Percentiles rank a stretch among this genome's conserved stretches.
Conservation (phyloP, 2,113 vertebrate species). For the Nibea albiflora region DNA sequence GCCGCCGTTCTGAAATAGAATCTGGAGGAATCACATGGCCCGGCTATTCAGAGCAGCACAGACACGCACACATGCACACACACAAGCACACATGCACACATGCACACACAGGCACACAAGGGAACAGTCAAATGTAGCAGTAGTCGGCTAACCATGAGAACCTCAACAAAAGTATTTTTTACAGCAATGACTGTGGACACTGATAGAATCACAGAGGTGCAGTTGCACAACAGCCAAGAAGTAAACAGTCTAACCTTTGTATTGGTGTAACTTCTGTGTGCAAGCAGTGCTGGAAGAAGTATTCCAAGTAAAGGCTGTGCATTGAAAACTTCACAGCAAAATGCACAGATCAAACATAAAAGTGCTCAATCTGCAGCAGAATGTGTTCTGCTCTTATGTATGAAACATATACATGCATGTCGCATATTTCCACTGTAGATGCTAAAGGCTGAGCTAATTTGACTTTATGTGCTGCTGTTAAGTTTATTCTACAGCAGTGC, state of each 20-base stretch:
- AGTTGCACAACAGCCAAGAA: conserved; percentile 1
- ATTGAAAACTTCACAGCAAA: not conserved
- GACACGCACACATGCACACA: not conserved
- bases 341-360: not conserved
- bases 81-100: conserved; percentile 6
- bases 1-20: conserved; percentile 78
- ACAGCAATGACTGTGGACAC: not conserved
- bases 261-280: not conserved
- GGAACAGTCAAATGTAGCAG: conserved; percentile 35
- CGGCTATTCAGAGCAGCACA: conserved; percentile 78
- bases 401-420: too few relatives aligned
- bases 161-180: conserved; percentile 3
- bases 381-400: too few relatives aligned
- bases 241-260: not conserved
- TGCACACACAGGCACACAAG: not conserved
- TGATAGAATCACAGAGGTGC: conserved; percentile 2
- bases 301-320: not conserved
- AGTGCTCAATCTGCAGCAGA: not conserved
- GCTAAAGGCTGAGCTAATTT: too few relatives aligned
- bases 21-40: conserved; percentile 81
- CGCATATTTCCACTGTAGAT: too few relatives aligned
- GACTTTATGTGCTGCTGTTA: too few relatives aligned
- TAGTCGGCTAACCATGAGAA: not conserved
- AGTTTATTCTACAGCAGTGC: too few relatives aligned
- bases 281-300: not conserved